Evolutionary conservation across 1,140 invertebrate genomes (phyloP).

Genomic region (Drosophila cardini): DNA sequence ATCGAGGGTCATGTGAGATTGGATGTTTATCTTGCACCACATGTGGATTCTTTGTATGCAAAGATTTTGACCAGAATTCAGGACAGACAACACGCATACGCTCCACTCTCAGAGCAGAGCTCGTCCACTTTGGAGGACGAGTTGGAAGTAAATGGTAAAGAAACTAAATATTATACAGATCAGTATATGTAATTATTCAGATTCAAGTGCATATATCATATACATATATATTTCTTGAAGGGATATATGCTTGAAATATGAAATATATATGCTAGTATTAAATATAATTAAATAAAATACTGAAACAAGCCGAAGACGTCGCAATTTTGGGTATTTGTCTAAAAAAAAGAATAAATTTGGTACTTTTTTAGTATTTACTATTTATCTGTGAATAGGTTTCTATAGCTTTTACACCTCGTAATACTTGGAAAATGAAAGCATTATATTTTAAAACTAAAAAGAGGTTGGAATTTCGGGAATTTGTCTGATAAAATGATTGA

Average conservation of each 20-base stretch:
- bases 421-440: too few relatives aligned
- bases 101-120: not conserved
- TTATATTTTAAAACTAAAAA: too few relatives aligned
- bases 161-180: not conserved
- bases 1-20: slow-evolving; percentile 48
- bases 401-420: too few relatives aligned
- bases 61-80: slow-evolving; percentile 47
- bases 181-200: not conserved
- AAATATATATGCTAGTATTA: too few relatives aligned
- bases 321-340: too few relatives aligned
- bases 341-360: too few relatives aligned
- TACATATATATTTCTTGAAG: not conserved
- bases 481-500: too few relatives aligned
- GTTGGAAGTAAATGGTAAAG: not conserved
- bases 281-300: too few relatives aligned
- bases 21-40: slow-evolving; percentile 64
- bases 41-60: slow-evolving; percentile 50
- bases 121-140: not conserved
- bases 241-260: not conserved
- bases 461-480: too few relatives aligned
- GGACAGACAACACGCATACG: not conserved
- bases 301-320: too few relatives aligned
- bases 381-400: too few relatives aligned
- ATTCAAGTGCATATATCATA: not conserved
- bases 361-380: too few relatives aligned